phyloP scores from a whole-genome alignment of 2,113 vertebrate genomes.

The Tachysurus fulvidraco region DNA sequence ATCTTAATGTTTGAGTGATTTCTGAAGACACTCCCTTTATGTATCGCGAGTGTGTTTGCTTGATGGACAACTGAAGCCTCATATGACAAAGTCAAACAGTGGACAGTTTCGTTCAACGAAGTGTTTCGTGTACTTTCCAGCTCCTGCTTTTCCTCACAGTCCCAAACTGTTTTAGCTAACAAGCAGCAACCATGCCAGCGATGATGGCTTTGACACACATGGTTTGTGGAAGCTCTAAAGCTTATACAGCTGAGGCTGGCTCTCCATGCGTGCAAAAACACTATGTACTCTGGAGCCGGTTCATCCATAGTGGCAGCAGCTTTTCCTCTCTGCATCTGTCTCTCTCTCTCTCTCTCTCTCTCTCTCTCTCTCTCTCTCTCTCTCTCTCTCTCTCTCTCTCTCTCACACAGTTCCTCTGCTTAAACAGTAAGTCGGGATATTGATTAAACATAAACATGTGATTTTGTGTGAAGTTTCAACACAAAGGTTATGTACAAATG shows the following conservation, averaged over 20 bases:
- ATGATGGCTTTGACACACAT: slow-evolving; percentile 28
- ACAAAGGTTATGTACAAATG: neutral
- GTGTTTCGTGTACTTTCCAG: slow-evolving; percentile 17
- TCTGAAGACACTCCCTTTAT: neutral
- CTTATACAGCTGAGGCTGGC: slow-evolving; percentile 10
- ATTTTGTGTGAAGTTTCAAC: neutral
- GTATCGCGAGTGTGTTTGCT: slow-evolving; percentile 7
- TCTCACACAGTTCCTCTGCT: neutral
- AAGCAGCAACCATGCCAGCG: neutral
- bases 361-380: neutral
- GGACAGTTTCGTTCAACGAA: slow-evolving; percentile 17
- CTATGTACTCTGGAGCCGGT: slow-evolving; percentile 32
- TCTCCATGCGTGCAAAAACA: slow-evolving; percentile 13
- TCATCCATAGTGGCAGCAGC: neutral
- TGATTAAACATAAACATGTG: slow-evolving; percentile 15
- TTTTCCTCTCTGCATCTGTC: neutral
- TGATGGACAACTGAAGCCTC: slow-evolving; percentile 9
- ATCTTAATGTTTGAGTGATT: neutral
- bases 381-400: neutral
- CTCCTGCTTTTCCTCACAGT: slow-evolving; percentile 9
- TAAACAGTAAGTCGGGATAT: slow-evolving; percentile 4
- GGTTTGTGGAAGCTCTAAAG: slow-evolving; percentile 30
- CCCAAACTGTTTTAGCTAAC: slow-evolving; percentile 19
- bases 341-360: neutral
- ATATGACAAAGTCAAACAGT: slow-evolving; percentile 35